Percentiles rank a stretch among this genome's conserved stretches.
Evolutionary conservation across 2,888 invertebrate species (phyloP).

Genomic region (Timema podura): DNA sequence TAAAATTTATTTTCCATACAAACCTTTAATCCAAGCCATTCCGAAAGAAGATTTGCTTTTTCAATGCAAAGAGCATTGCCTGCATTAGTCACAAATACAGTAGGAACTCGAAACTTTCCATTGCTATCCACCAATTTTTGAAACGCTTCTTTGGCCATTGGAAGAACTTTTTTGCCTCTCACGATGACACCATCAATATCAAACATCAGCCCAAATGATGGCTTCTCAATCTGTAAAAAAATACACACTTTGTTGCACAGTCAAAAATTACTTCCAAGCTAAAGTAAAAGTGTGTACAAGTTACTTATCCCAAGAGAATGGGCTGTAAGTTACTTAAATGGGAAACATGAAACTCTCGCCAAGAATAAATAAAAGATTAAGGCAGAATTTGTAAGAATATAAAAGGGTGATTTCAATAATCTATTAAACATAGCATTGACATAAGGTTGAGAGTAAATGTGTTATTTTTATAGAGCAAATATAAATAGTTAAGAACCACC

Average conservation of each 20-base stretch:
- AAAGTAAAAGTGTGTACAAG: too few species aligned
- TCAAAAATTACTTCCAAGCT: too few species aligned
- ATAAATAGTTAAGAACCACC: too few species aligned
- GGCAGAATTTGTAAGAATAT: too few species aligned
- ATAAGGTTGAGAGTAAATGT: too few species aligned
- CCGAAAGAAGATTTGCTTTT: slow-evolving; percentile 56
- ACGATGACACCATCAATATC: slow-evolving; percentile 66
- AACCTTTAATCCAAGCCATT: slow-evolving; percentile 55
- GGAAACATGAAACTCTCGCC: too few species aligned
- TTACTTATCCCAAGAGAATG: too few species aligned
- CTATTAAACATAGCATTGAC: too few species aligned
- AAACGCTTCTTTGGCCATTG: slow-evolving; percentile 56
- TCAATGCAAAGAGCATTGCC: slow-evolving; percentile 55
- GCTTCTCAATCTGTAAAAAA: slow-evolving; percentile 32
- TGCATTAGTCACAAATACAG: slow-evolving; percentile 62
- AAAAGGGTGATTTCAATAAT: too few species aligned
- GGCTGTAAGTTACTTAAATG: too few species aligned
- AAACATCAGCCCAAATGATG: slow-evolving; percentile 59
- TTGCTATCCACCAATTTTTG: slow-evolving; percentile 48
- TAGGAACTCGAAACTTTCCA: slow-evolving; percentile 57
- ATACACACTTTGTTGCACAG: neutral
- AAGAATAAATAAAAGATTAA: too few species aligned
- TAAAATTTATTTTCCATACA: slow-evolving; percentile 21
- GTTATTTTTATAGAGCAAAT: too few species aligned
- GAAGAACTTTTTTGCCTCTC: slow-evolving; percentile 55